Conservation (phyloP, 1,140 invertebrate genomes). For the fruit fly (Drosophila melanogaster) region DNA sequence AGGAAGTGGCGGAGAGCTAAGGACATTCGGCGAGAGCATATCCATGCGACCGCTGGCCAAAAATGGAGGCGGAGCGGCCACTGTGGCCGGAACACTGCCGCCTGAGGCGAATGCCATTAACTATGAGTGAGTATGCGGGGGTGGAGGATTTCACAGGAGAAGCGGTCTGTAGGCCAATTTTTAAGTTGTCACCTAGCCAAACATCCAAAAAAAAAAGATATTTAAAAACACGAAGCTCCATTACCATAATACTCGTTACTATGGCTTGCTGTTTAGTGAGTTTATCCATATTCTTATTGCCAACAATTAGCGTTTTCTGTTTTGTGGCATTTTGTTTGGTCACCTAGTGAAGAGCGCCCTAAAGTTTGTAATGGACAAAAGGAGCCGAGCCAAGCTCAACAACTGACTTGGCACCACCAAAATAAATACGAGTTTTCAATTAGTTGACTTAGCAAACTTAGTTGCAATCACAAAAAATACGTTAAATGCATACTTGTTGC, state of each 20-base stretch:
- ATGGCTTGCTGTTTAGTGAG: constrained; percentile 81
- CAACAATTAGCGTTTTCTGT: constrained; percentile 45
- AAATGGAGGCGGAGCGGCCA: constrained; percentile 52
- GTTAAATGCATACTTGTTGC: constrained; percentile 31
- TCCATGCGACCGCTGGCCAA: constrained; percentile 89
- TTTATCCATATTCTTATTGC: constrained; percentile 53
- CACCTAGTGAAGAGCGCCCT: constrained; percentile 68
- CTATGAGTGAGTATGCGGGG: constrained; percentile 76
- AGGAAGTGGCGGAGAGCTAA: constrained; percentile 81
- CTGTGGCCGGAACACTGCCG: constrained; percentile 59
- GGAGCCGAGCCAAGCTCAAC: constrained; percentile 58
- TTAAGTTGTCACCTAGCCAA: constrained; percentile 43
- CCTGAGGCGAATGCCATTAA: constrained; percentile 75
- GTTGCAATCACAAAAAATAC: constrained; percentile 51
- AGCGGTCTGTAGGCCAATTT: constrained; percentile 18
- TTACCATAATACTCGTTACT: constrained; percentile 61
- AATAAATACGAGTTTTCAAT: constrained; percentile 45
- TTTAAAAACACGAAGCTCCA: constrained; percentile 35
- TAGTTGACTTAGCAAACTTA: constrained; percentile 65
- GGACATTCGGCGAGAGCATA: constrained; percentile 89
- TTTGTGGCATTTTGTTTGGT: constrained; percentile 65
- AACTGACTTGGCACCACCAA: constrained; percentile 38
- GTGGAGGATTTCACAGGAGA: neutral
- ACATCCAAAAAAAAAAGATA: constrained; percentile 12
- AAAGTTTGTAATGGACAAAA: constrained; percentile 82